Evolutionary conservation across 2,113 vertebrate genomes (phyloP), one percentile per base, ranked within the genome.

Genomic region (Tetrao urogallus): DNA sequence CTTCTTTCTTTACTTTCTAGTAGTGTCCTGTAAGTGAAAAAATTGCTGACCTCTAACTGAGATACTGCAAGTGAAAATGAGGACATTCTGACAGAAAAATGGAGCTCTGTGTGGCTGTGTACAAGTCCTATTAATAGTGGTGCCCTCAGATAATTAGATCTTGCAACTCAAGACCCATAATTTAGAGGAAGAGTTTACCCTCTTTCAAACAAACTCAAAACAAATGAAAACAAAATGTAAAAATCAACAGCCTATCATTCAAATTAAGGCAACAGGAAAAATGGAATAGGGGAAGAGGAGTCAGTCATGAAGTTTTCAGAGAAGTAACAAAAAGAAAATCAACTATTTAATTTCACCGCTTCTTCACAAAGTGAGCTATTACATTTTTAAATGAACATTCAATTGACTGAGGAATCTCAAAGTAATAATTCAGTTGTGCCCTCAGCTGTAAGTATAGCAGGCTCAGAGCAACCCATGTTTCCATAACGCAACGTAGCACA

Each of bases 21-120:
- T 48, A 36, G 8, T 75, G 42, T 65, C 13, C 57, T 86, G 69
- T 58, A 86, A 75, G 22, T 48, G 36, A 83, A 95, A 54, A 30
- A 65, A 30, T 45, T 93, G 61, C 43, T 93, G 88, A 91, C 56
- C 61, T 94, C 79, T 85, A 80, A 85, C 21, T 80, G 16, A 48
- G 47, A 45, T 75, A 78, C 50, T 64, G 45, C 28, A 74, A 82
- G 28, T 61, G 47, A 81, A 90, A 93, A 90, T 72, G 47, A 89
- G 82, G 73, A 79, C 40, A 57, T 79, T 74, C 50, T 36, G 47
- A 61, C 20, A 43, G 79, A 57, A 87, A 82, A 92, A 65, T 42
- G n/a, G 36, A 92, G 18, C 71, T 45, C 3, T 65, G 28, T 88
- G 67, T 48, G 36, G 48, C 22, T 56, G 15, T 73, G 54, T 92